These are phyloP conservation scores for Zhuqinia jingwanae DNA, from an alignment of 2,888 invertebrate genomes.

Conservation along the genomic window DNA sequence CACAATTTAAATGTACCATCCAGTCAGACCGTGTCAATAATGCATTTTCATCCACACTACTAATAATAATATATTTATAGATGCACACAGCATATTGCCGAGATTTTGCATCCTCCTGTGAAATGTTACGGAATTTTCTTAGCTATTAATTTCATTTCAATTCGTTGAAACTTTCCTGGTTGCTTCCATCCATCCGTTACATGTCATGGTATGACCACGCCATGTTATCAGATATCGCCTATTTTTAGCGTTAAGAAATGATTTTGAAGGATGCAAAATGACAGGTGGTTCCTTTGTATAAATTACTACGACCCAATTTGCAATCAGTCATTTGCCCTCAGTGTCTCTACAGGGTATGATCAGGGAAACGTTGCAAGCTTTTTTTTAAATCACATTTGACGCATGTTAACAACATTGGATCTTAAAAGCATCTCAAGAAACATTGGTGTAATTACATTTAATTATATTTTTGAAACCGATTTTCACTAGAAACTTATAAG, in stretches of 20 bases:
- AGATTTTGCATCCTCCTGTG: conserved; percentile 57
- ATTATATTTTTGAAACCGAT: too few relatives aligned
- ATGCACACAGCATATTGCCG: too few relatives aligned
- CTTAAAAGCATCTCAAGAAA: neutral
- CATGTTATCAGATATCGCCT: too few relatives aligned
- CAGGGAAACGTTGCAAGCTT: conserved; percentile 18
- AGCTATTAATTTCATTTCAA: conserved; percentile 17
- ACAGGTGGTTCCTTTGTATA: conserved; percentile 48
- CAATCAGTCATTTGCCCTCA: conserved; percentile 40
- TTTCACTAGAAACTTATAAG: neutral
- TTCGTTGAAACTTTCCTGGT: conserved; percentile 33
- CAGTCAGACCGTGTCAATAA: neutral
- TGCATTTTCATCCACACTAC: too few relatives aligned
- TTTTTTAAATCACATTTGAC: neutral
- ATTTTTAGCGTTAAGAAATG: conserved; percentile 12
- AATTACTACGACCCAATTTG: conserved; percentile 63
- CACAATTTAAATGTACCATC: neutral
- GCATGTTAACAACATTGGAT: neutral
- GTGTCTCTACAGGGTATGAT: conserved; percentile 13
- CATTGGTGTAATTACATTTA: neutral
- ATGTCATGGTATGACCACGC: neutral
- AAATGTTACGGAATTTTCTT: conserved; percentile 47
- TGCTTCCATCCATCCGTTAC: neutral
- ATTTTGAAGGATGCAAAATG: neutral
- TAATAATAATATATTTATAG: too few relatives aligned